Conservation (phyloP, 2,888 invertebrate species). For the Branchipolynoe longqiensis region DNA sequence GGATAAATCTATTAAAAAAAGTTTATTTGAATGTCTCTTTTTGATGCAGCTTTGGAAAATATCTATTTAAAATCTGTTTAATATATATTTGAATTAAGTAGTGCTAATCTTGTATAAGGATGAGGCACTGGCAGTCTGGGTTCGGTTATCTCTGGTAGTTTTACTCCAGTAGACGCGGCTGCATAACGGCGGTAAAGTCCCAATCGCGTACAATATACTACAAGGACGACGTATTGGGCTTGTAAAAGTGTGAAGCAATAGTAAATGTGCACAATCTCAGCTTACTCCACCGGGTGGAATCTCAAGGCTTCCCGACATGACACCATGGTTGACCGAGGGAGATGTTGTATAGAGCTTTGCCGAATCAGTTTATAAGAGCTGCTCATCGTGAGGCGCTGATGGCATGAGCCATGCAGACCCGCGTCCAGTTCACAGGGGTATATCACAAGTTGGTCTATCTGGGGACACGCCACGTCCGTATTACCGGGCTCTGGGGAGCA, state of each 20-base stretch:
- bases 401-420: constrained; percentile 40
- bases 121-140: constrained; percentile 38
- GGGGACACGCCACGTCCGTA: constrained; percentile 59
- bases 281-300: constrained; percentile 45
- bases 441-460: constrained; percentile 55
- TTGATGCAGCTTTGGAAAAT: constrained; percentile 50
- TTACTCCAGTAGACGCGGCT: constrained; percentile 44
- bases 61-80: not conserved
- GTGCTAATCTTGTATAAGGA: not conserved
- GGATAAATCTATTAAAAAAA: no score
- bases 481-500: no score
- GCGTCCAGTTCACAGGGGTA: constrained; percentile 50
- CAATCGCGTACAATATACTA: constrained; percentile 27
- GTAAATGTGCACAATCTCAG: constrained; percentile 30
- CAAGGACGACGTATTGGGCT: constrained; percentile 53
- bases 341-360: constrained; percentile 56
- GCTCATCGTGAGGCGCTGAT: constrained; percentile 29
- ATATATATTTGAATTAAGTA: constrained; percentile 1
- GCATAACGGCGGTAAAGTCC: constrained; percentile 47
- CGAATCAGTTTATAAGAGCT: constrained; percentile 43
- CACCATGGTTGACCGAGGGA: constrained; percentile 60
- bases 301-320: constrained; percentile 62
- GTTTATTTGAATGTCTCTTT: not conserved
- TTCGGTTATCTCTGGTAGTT: constrained; percentile 16
- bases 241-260: constrained; percentile 51